Percentiles rank a stretch among this genome's conserved stretches.
Conservation (phyloP, 2,888 invertebrate species). For the Chaetogeoica ovagalla region DNA sequence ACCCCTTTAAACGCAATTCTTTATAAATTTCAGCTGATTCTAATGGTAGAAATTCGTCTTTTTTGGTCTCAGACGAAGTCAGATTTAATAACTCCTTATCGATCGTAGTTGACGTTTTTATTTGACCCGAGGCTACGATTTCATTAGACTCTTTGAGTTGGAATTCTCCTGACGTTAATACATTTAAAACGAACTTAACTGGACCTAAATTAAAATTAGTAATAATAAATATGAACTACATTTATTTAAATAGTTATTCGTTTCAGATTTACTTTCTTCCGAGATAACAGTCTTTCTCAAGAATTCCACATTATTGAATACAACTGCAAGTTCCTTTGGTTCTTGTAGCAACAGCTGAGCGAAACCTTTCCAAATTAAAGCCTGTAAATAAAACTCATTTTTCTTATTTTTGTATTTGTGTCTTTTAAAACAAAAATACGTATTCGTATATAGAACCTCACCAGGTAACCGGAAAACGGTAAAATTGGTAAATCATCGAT, state of each 20-base stretch:
- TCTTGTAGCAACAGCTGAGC: slow-evolving; percentile 47
- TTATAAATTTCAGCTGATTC: slow-evolving; percentile 77
- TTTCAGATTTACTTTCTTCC: slow-evolving; percentile 36
- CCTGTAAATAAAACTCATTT: slow-evolving; percentile 9
- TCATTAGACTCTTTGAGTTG: slow-evolving; percentile 86
- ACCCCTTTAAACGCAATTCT: slow-evolving; percentile 81
- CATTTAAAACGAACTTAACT: slow-evolving; percentile 78
- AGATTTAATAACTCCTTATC: slow-evolving; percentile 68
- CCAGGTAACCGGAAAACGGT: slow-evolving; percentile 92
- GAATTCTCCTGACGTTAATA: slow-evolving; percentile 82
- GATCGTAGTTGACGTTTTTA: slow-evolving; percentile 69
- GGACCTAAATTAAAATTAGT: slow-evolving; percentile 58
- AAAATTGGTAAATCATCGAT: slow-evolving; percentile 92
- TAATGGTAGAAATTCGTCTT: slow-evolving; percentile 64
- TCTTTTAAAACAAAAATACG: neutral
- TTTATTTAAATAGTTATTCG: neutral
- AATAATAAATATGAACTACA: neutral
- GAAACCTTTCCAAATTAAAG: slow-evolving; percentile 52
- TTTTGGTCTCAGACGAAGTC: slow-evolving; percentile 60
- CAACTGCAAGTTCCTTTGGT: slow-evolving; percentile 39
- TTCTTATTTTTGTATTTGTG: neutral
- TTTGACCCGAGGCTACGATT: slow-evolving; percentile 78
- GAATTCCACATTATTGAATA: slow-evolving; percentile 53
- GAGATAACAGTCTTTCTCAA: slow-evolving; percentile 39
- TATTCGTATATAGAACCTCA: slow-evolving; percentile 58